phyloP scores from a whole-genome alignment of 2,797 vertebrate species.

The Microhierax caerulescens region DNA sequence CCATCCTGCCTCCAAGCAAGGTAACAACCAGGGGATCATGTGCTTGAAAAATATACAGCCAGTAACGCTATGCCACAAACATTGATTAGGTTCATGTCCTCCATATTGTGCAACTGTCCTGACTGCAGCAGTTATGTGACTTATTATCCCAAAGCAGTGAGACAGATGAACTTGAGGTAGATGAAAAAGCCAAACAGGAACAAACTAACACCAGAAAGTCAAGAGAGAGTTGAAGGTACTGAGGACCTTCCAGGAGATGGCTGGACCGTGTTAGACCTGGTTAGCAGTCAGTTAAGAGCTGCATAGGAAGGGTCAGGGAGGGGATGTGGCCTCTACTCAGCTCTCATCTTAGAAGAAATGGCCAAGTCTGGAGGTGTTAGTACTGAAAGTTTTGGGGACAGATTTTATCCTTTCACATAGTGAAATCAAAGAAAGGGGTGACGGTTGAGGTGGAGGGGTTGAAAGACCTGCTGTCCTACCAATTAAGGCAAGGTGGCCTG shows the following conservation, averaged over 20 bases:
- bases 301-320: background rate
- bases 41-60: background rate
- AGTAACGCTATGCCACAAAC: background rate
- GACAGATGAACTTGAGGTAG: background rate
- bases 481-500: fast-evolving
- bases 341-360: background rate
- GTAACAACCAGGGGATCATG: background rate
- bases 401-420: background rate
- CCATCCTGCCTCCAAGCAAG: background rate
- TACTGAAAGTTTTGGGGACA: background rate
- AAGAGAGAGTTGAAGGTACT: background rate
- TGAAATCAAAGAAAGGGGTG: background rate
- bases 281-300: background rate
- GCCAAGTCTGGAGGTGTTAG: background rate
- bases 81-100: background rate
- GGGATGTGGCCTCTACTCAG: background rate
- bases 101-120: background rate
- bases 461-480: background rate
- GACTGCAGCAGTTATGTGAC: background rate
- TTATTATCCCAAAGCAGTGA: background rate
- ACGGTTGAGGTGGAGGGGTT: background rate
- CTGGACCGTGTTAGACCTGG: background rate
- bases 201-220: background rate
- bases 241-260: background rate
- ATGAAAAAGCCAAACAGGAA: background rate